Percentiles rank a stretch among this genome's conserved stretches.
Evolutionary conservation across 2,113 vertebrate species (phyloP).

Genomic region (Mola mola): DNA sequence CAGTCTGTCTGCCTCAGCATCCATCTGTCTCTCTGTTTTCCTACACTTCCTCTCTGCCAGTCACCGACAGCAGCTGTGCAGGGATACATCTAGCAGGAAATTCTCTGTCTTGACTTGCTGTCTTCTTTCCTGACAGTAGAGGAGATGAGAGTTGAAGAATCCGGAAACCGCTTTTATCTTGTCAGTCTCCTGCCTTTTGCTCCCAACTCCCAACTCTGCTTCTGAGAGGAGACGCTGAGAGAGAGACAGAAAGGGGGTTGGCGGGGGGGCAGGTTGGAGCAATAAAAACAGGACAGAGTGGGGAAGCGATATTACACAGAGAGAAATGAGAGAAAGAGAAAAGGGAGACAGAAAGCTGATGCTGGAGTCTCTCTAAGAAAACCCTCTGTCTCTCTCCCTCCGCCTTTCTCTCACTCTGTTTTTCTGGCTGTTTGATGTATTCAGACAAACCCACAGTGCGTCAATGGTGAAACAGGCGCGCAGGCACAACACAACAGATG

Average conservation of each 20-base stretch:
- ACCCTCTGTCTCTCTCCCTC: slow-evolving; percentile 45
- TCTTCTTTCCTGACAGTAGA: slow-evolving; percentile 75
- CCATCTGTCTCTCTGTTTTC: slow-evolving; percentile 24
- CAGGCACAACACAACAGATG: slow-evolving; percentile 79
- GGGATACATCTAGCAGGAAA: slow-evolving; percentile 69
- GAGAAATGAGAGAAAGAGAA: slow-evolving; percentile 61
- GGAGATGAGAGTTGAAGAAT: slow-evolving; percentile 74
- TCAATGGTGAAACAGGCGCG: slow-evolving; percentile 69
- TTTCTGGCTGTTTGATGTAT: slow-evolving; percentile 69
- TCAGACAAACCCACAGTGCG: slow-evolving; percentile 76
- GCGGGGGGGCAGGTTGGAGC: background rate
- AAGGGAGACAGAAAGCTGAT: slow-evolving; percentile 68
- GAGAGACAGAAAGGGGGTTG: slow-evolving; percentile 8
- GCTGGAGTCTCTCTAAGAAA: slow-evolving; percentile 70
- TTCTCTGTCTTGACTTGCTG: slow-evolving; percentile 74
- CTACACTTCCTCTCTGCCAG: slow-evolving; percentile 57
- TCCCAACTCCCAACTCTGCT: slow-evolving; percentile 74
- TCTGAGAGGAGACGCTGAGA: slow-evolving; percentile 54
- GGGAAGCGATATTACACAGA: slow-evolving; percentile 68
- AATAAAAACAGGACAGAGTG: slow-evolving; percentile 71
- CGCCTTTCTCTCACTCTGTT: slow-evolving; percentile 39
- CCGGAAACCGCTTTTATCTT: slow-evolving; percentile 80
- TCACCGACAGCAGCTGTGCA: slow-evolving; percentile 72
- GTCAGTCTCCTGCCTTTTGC: slow-evolving; percentile 79
- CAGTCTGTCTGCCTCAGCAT: slow-evolving; percentile 33